Conservation (phyloP, 2,113 vertebrate genomes). For the Rhabdornis inornatus region DNA sequence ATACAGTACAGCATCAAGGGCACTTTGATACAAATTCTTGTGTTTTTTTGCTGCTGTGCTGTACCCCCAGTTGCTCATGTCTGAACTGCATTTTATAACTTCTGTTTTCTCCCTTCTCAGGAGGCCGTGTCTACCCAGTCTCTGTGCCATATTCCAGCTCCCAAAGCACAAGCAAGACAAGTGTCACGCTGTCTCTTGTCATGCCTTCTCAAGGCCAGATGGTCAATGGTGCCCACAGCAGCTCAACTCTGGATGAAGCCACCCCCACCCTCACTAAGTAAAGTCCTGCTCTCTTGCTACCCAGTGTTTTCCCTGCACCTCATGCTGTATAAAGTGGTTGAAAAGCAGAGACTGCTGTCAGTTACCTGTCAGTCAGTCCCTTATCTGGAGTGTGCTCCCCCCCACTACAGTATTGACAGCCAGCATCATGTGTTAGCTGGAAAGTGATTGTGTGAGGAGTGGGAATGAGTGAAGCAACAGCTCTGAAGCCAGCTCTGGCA, state of each 20-base stretch:
- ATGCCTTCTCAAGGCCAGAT: slow-evolving; percentile 96
- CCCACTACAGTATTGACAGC: not conserved
- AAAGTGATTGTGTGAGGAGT: not conserved
- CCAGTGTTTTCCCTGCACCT: not conserved
- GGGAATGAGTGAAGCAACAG: not conserved
- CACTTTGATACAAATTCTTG: not conserved
- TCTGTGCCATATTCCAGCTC: slow-evolving; percentile 94
- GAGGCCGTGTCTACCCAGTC: slow-evolving; percentile 92
- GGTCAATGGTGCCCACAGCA: slow-evolving; percentile 94
- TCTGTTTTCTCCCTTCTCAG: slow-evolving; percentile 58
- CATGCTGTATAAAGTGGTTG: not conserved
- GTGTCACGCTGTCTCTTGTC: slow-evolving; percentile 94
- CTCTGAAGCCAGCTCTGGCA: not conserved
- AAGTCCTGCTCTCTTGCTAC: not conserved
- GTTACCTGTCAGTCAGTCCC: not conserved
- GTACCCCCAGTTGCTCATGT: not conserved
- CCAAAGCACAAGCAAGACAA: slow-evolving; percentile 98
- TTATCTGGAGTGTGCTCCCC: not conserved
- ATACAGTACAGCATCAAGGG: not conserved
- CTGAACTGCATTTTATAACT: not conserved
- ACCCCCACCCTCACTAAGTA: slow-evolving; percentile 89
- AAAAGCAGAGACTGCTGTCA: not conserved
- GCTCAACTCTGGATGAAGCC: slow-evolving; percentile 90
- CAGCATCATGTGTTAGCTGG: not conserved
- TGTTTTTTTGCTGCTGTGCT: not conserved